These are phyloP conservation scores for Frieseomelitta varia DNA, from an alignment of 1,140 invertebrate species.

Conservation along the genomic window DNA sequence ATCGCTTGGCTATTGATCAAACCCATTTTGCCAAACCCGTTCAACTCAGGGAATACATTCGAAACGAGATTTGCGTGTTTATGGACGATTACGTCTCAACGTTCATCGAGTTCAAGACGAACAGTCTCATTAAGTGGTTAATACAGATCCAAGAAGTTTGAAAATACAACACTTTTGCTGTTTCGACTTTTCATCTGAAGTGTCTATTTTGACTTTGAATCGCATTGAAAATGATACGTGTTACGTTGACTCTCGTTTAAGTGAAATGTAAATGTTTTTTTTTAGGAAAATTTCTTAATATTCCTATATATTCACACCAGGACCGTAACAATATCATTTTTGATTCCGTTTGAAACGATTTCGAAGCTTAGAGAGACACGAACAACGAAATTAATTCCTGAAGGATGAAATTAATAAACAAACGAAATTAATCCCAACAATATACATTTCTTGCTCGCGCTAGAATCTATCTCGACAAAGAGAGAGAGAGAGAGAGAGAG, in stretches of 20 bases:
- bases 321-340: too few species aligned
- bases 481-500: too few species aligned
- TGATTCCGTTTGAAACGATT: too few species aligned
- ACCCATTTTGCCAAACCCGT: neutral
- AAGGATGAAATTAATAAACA: too few species aligned
- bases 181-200: too few species aligned
- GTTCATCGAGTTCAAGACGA: neutral
- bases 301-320: too few species aligned
- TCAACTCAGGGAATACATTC: neutral
- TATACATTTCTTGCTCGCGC: neutral
- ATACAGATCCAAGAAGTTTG: neutral
- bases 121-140: neutral
- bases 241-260: too few species aligned
- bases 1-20: neutral
- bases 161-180: too few species aligned
- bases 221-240: too few species aligned
- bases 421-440: neutral
- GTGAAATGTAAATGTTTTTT: too few species aligned
- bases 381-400: neutral
- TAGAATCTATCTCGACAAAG: neutral
- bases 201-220: neutral
- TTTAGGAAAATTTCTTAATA: too few species aligned
- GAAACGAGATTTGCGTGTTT: neutral
- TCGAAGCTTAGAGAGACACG: too few species aligned
- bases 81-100: neutral